Evolutionary conservation across 2,888 invertebrate genomes (phyloP).

Genomic region (Psococerastis gibbosa): DNA sequence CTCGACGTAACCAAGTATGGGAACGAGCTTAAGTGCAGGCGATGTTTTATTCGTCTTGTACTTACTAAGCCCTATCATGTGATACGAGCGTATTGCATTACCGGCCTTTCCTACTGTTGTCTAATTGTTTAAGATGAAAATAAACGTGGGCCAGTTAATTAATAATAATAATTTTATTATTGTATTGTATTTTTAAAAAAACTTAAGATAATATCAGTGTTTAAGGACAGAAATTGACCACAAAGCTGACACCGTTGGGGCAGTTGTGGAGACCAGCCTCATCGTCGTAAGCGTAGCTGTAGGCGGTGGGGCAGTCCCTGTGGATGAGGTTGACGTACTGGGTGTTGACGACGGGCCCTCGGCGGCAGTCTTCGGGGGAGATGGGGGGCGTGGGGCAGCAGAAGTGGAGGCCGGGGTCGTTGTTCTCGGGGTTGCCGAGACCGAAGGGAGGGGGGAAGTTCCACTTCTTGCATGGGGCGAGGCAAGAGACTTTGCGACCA

Average conservation of each 20-base stretch:
- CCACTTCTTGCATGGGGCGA: slow-evolving; percentile 3
- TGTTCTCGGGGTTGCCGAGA: slow-evolving; percentile 2
- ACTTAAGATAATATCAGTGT: too few relatives aligned
- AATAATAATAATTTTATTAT: too few relatives aligned
- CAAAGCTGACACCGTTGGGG: slow-evolving; percentile 3
- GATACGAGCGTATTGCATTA: too few relatives aligned
- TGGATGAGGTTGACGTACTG: slow-evolving; percentile 7
- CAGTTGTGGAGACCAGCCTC: slow-evolving; percentile 9
- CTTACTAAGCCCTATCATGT: too few relatives aligned
- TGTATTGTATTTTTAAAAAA: too few relatives aligned
- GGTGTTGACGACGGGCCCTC: slow-evolving; percentile 2
- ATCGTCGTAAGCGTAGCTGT: slow-evolving; percentile 7
- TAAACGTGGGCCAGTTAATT: too few relatives aligned
- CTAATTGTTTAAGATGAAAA: too few relatives aligned
- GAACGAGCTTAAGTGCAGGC: too few relatives aligned
- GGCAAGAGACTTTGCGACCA: background rate
- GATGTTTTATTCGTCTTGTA: too few relatives aligned
- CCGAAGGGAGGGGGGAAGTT: slow-evolving; percentile 5
- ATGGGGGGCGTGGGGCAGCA: slow-evolving; percentile 8
- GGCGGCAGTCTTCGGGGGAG: slow-evolving; percentile 7
- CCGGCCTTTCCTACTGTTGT: too few relatives aligned
- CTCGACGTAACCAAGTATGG: too few relatives aligned
- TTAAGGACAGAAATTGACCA: background rate
- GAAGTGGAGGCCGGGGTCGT: slow-evolving; percentile 5
- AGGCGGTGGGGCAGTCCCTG: slow-evolving; percentile 3